Percentiles rank a stretch among this genome's conserved stretches.
Conservation (phyloP, 2,113 vertebrate genomes). For the Phyllopteryx taeniolatus region DNA sequence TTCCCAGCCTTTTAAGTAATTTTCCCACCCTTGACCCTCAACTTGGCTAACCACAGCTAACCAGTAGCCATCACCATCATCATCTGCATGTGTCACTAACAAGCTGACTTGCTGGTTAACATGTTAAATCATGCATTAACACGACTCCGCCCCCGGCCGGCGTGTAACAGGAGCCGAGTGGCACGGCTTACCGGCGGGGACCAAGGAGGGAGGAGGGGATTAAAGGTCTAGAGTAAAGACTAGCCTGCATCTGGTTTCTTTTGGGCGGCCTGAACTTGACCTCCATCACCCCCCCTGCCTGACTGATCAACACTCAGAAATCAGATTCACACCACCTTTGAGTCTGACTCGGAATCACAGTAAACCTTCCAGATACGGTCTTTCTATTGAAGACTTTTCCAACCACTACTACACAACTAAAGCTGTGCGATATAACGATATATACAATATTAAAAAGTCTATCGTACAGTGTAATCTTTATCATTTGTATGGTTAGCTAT, state of each 20-base stretch:
- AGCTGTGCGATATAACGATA: too few species aligned
- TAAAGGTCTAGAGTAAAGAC: conserved; percentile 14
- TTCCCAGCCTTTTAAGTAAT: not conserved
- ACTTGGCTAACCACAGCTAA: conserved; percentile 26
- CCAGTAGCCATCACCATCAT: conserved; percentile 25
- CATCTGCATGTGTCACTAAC: conserved; percentile 44
- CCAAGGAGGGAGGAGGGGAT: conserved; percentile 24
- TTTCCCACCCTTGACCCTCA: not conserved
- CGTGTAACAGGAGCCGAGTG: conserved; percentile 61
- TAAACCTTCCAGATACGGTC: not conserved
- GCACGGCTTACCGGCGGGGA: conserved; percentile 43
- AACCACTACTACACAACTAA: too few species aligned
- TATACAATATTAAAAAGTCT: too few species aligned
- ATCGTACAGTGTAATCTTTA: too few species aligned
- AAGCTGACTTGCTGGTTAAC: conserved; percentile 49
- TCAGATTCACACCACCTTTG: conserved; percentile 19
- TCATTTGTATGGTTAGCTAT: too few species aligned
- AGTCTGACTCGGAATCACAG: not conserved
- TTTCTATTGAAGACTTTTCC: not conserved
- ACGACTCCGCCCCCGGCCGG: conserved; percentile 34
- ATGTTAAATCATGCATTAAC: conserved; percentile 62
- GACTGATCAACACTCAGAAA: conserved; percentile 16
- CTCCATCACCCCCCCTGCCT: conserved; percentile 15
- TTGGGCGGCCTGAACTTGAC: conserved; percentile 47
- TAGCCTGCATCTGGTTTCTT: conserved; percentile 25